Conservation (phyloP, 2,888 invertebrate species). For the Empis livida region DNA sequence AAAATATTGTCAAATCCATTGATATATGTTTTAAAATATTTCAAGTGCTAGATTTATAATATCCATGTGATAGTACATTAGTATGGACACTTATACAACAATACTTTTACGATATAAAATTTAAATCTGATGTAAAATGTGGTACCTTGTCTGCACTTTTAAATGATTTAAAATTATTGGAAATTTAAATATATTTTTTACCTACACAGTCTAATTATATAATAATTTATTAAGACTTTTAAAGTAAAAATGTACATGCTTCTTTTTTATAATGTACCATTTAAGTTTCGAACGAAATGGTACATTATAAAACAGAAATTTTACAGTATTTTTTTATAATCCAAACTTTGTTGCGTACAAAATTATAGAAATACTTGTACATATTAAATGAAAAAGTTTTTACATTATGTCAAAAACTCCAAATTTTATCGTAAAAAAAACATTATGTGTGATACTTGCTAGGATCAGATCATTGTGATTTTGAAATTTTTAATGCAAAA, state of each 20-base stretch:
- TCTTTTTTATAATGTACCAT: too few relatives aligned
- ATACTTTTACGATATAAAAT: neutral
- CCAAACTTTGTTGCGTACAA: neutral
- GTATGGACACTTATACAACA: conserved; percentile 1
- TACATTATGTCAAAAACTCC: neutral
- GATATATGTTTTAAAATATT: conserved; percentile 1
- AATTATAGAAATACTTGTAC: conserved; percentile 3
- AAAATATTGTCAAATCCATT: neutral
- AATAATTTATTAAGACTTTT: too few relatives aligned
- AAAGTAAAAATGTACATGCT: too few relatives aligned
- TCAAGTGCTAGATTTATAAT: neutral
- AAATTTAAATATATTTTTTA: neutral
- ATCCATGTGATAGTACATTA: neutral
- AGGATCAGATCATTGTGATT: neutral
- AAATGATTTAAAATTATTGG: neutral
- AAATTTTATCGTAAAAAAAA: neutral
- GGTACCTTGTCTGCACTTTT: neutral
- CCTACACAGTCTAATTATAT: too few relatives aligned
- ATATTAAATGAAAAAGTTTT: neutral
- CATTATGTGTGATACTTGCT: conserved; percentile 3
- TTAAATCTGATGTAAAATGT: neutral
- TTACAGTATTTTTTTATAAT: too few relatives aligned
- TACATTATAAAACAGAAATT: too few relatives aligned
- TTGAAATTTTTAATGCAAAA: neutral
- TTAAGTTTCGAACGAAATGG: neutral